Evolutionary conservation across 2,113 vertebrate genomes (phyloP), one percentile per base, ranked within the genome.

Genomic region (Syngnathus scovelli): DNA sequence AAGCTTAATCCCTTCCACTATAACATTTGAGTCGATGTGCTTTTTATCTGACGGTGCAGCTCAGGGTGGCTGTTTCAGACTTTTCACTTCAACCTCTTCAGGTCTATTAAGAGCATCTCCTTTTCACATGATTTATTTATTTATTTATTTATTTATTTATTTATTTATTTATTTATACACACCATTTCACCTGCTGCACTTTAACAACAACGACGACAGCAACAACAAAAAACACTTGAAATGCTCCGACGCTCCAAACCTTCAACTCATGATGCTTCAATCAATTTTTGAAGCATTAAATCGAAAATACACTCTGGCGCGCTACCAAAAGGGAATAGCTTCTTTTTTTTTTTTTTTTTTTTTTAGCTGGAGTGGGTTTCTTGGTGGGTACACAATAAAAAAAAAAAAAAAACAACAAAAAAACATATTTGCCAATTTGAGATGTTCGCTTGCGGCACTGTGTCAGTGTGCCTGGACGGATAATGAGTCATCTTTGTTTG

Each of bases 401-500:
- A 27, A 27, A 66, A 73, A 61, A 68, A 19, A 37, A 13, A 4
- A 46, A 3, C n/a, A n/a, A n/a, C n/a, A 48, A 19, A 18, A 49
- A 1, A 49, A 5, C 6, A 16, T 65, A 67, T 78, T 76, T 52
- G 49, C 49, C 61, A 68, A 1, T 73, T 78, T 73, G 18, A 27
- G 70, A 74, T 61, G 68, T 73, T 83, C 76, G 66, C 52, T 70
- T 5, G 44, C 23, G 66, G 64, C 33, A 43, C 43, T 10, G 77
- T 41, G 36, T 80, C 70, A 69, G 58, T 36, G 44, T 33, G 43
- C 4, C 19, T 46, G 48, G 65, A 51, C 4, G 6, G 39, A 77
- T 23, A 13, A 71, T 67, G 71, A 70, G 70, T 15, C 66, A 76
- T 60, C 44, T 37, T 76, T 86, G 81, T 85, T 80, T 82, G 68